phyloP scores from a whole-genome alignment of 1,140 invertebrate species.

The Caenorhabditis remanei region DNA sequence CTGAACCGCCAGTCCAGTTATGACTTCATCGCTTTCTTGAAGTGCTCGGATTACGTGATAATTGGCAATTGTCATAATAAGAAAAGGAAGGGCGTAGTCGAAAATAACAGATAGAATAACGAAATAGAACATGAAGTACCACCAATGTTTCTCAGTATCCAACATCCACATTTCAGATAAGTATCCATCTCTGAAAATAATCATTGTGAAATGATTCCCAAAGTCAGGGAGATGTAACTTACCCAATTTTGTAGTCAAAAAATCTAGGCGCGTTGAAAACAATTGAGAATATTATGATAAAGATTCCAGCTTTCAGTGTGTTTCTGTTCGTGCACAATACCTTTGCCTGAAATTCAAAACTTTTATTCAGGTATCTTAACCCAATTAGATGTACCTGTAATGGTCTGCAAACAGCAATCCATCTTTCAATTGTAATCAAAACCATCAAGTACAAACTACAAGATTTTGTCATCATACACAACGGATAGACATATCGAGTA shows the following conservation, averaged over 20 bases:
- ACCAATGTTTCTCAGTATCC: constrained; percentile 49
- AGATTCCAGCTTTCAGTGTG: constrained; percentile 42
- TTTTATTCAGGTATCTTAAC: background rate
- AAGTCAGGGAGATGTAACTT: background rate
- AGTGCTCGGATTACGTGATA: constrained; percentile 32
- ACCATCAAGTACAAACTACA: constrained; percentile 47
- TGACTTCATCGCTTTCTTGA: constrained; percentile 47
- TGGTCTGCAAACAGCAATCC: constrained; percentile 39
- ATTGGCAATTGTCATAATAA: constrained; percentile 43
- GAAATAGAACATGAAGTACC: constrained; percentile 46
- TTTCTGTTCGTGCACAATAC: constrained; percentile 27
- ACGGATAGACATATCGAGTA: constrained; percentile 41
- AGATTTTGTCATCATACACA: constrained; percentile 38
- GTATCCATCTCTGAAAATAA: constrained; percentile 25
- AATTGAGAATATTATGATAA: constrained; percentile 32
- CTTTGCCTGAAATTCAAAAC: background rate
- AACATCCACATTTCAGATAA: constrained; percentile 53
- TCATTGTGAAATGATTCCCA: background rate
- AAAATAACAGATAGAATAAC: constrained; percentile 38
- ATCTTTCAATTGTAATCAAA: constrained; percentile 34
- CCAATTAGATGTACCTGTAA: background rate
- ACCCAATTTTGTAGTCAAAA: constrained; percentile 49
- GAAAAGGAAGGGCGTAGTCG: constrained; percentile 29
- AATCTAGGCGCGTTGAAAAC: constrained; percentile 33
- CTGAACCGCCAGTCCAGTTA: constrained; percentile 33